Evolutionary conservation across 2,797 vertebrate genomes (phyloP), one percentile per base, ranked within the genome.

Genomic region (Esox lucius): DNA sequence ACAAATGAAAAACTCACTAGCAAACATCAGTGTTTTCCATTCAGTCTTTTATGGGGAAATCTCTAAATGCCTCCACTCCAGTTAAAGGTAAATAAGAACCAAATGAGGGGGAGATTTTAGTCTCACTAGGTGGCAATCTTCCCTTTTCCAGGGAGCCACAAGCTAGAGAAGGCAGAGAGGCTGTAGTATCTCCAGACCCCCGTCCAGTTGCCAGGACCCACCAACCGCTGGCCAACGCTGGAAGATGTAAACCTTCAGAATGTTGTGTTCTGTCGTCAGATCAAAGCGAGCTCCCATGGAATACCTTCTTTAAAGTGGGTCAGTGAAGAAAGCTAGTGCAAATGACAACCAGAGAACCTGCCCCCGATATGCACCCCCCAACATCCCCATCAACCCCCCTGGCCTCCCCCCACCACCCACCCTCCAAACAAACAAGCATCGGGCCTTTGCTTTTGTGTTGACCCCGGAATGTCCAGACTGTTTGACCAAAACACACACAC

Each of bases 71-170:
- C 22, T n/a, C 5, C 35, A n/a, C 49, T 22, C 7, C 62, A 33
- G 49, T 66, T 16, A 3, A 28, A 31, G 31, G 31, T 33, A 33
- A 33, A 16, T 33, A 19, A 33, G 64, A 19, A 69, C 35, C 11
- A 11, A 31, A 24, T 2, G 28, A 67, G 77, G 78, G 83, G 72
- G 83, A 87, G 81, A 75, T 88, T 53, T 62, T 67, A 76, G 59
- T 70, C 72, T 93, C 92, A 92, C 92, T 93, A 94, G 92, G 83
- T 91, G 93, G 92, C 92, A 93, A 93, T 92, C 90, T 94, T 93
- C 88, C 88, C 91, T 91, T 90, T 91, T 87, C 71, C 84, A 88
- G 75, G 74, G 81, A 84, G 82, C 51, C 71, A 69, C 71, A 35
- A 39, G 78, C 56, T 61, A 24, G 56, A 24, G 22, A 85, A 84